These are phyloP conservation scores for Ceratina japonica DNA, from an alignment of 1,140 invertebrate genomes.

Conservation along the genomic window DNA sequence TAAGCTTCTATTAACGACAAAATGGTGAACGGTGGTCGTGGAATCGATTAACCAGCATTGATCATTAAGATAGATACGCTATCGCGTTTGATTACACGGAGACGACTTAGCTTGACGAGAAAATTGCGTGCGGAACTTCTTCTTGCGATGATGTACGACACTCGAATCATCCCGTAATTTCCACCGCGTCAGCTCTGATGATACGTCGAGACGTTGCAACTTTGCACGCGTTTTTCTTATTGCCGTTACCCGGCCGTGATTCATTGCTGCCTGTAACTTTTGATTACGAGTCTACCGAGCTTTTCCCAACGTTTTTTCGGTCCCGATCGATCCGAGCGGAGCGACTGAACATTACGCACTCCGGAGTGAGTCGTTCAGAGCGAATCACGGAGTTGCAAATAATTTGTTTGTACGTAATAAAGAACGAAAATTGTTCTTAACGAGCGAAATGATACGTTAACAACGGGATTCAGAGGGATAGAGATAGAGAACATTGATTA, in stretches of 20 bases:
- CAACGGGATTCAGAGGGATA: neutral
- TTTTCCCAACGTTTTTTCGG: neutral
- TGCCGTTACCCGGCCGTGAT: neutral
- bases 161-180: neutral
- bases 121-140: neutral
- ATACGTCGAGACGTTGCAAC: constrained; percentile 1
- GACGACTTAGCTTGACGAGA: neutral
- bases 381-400: no score
- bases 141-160: neutral
- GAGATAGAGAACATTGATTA: neutral
- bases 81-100: no score
- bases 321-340: no score
- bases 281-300: neutral
- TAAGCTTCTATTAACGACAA: no score
- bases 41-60: neutral
- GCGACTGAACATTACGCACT: no score
- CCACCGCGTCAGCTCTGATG: neutral
- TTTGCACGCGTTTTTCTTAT: neutral
- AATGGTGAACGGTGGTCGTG: neutral
- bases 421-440: neutral
- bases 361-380: no score
- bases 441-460: no score
- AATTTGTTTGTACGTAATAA: no score
- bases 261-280: neutral
- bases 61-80: neutral